A percentile compares a stretch with the other conserved stretches of the same genome.
Conservation (phyloP, 23 tunicate species). For the Trididemnum miniatum region DNA sequence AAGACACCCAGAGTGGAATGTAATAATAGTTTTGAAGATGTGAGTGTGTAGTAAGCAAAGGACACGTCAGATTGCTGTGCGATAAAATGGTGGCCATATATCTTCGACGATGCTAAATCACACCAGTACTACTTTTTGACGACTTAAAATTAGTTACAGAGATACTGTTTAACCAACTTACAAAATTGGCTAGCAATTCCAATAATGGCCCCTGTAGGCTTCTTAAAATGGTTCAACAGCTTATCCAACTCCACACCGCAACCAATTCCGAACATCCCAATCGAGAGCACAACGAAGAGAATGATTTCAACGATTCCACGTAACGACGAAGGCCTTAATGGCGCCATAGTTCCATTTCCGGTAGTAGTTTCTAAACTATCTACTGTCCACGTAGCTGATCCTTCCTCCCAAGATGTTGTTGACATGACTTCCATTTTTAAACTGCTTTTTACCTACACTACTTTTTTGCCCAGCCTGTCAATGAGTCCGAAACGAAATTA, state of each 20-base stretch:
- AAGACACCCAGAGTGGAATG: no score
- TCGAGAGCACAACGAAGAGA: conserved; percentile 21
- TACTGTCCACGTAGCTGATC: not conserved
- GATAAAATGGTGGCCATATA: no score
- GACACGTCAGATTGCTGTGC: no score
- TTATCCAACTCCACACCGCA: conserved; percentile 56
- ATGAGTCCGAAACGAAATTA: no score
- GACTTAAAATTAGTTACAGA: no score
- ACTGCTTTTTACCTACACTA: not conserved
- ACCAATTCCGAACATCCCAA: conserved; percentile 73
- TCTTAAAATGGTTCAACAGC: conserved; percentile 45
- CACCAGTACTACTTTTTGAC: no score
- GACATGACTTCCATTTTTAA: not conserved
- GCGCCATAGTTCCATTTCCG: not conserved
- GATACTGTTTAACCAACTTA: no score
- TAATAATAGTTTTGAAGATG: no score
- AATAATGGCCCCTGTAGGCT: conserved; percentile 56
- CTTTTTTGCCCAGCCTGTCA: no score
- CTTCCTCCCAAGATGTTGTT: not conserved
- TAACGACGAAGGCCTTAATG: not conserved
- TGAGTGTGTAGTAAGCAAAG: no score
- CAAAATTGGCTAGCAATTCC: conserved; percentile 70
- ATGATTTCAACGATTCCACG: not conserved
- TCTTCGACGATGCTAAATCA: no score
- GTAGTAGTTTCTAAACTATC: not conserved